Percentiles rank a stretch among this genome's conserved stretches.
Conservation (phyloP, 2,113 vertebrate species). For the Gasterosteus nipponicus region DNA sequence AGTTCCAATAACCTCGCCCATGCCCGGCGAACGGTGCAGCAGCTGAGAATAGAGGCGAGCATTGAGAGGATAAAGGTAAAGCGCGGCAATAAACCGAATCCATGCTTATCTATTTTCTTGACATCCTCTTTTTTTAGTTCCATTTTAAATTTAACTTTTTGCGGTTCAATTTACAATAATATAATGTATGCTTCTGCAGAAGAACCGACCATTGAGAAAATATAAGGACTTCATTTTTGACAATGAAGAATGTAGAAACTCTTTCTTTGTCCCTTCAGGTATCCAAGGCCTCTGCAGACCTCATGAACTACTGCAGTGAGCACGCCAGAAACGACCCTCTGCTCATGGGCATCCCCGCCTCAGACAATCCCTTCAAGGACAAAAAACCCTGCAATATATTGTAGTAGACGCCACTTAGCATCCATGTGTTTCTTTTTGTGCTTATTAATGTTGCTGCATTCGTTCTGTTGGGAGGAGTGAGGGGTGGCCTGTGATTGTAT, state of each 20-base stretch:
- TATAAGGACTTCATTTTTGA: neutral
- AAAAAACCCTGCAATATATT: constrained; percentile 95
- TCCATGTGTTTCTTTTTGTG: constrained; percentile 46
- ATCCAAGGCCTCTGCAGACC: constrained; percentile 96
- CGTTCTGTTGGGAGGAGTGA: constrained; percentile 48
- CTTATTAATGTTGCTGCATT: constrained; percentile 69
- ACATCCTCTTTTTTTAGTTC: neutral
- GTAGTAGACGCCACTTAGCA: constrained; percentile 79
- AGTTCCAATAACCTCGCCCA: constrained; percentile 90
- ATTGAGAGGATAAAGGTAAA: constrained; percentile 96
- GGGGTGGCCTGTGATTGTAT: constrained; percentile 46
- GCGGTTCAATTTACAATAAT: neutral
- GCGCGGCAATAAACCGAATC: neutral
- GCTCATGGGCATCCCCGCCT: constrained; percentile 91
- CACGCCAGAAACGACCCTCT: constrained; percentile 91
- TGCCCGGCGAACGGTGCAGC: constrained; percentile 89
- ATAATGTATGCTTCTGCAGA: neutral
- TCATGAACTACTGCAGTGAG: constrained; percentile 95
- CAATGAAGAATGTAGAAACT: neutral
- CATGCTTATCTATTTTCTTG: neutral
- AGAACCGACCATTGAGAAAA: neutral
- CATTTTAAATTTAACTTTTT: neutral
- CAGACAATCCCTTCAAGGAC: constrained; percentile 99
- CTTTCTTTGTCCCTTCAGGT: constrained; percentile 79
- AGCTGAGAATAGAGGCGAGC: constrained; percentile 90